Evolutionary conservation across 2,888 invertebrate genomes (phyloP).

Genomic region (Chrysolina haemoptera): DNA sequence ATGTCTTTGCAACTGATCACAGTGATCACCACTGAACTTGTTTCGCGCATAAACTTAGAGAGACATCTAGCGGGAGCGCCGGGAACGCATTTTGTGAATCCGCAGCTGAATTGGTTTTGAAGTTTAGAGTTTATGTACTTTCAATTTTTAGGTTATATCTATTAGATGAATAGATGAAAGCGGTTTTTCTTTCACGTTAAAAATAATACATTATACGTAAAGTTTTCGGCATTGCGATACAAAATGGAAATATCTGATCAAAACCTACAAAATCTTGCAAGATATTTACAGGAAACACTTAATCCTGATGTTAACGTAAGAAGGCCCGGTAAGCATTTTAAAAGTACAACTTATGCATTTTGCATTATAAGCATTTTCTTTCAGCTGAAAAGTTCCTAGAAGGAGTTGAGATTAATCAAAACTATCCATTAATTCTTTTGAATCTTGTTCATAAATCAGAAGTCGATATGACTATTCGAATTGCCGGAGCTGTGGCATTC

Average conservation of each 20-base stretch:
- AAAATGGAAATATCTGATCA: constrained; percentile 91
- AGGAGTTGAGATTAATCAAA: constrained; percentile 90
- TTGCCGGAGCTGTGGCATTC: constrained; percentile 94
- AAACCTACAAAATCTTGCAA: constrained; percentile 85
- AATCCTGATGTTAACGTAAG: constrained; percentile 86
- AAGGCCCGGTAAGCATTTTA: constrained; percentile 83
- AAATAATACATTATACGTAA: neutral
- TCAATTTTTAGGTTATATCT: neutral
- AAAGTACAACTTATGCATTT: neutral
- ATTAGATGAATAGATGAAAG: neutral
- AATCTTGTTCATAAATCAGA: constrained; percentile 89
- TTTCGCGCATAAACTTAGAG: no score
- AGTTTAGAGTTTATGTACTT: no score
- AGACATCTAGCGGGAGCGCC: no score
- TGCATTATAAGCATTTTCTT: constrained; percentile 50
- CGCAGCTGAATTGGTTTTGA: neutral
- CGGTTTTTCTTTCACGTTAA: neutral
- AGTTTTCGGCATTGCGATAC: neutral
- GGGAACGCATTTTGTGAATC: no score
- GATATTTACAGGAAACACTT: constrained; percentile 90
- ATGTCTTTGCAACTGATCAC: no score
- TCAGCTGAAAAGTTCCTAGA: constrained; percentile 94
- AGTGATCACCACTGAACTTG: no score
- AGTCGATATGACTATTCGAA: constrained; percentile 85
- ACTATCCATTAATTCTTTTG: constrained; percentile 89